These are phyloP conservation scores for Huso huso DNA, from an alignment of 2,797 vertebrate genomes.

Conservation along the genomic window DNA sequence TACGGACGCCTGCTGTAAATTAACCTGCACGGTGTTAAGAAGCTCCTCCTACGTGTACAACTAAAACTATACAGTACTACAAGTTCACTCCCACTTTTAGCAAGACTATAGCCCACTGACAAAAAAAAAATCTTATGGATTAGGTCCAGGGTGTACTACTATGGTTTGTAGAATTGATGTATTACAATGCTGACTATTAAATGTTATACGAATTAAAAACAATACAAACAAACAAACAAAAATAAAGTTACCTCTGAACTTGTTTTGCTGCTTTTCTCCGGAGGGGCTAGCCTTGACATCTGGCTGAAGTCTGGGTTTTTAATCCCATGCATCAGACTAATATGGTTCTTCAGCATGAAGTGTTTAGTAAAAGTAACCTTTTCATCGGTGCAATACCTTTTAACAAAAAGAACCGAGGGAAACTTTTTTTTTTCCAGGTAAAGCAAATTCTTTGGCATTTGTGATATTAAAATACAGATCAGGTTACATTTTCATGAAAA, in stretches of 20 bases:
- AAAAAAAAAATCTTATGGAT: neutral
- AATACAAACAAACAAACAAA: neutral
- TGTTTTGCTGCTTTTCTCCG: constrained; percentile 34
- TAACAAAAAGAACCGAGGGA: neutral
- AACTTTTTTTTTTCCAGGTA: no score
- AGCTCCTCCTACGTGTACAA: no score
- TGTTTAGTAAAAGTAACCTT: constrained; percentile 74
- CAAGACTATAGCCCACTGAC: neutral
- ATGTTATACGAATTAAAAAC: neutral
- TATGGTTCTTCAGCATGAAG: constrained; percentile 85
- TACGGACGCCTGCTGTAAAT: no score
- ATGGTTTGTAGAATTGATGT: no score
- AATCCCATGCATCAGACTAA: constrained; percentile 95
- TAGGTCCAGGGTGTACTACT: neutral
- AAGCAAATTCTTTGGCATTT: no score
- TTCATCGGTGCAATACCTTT: constrained; percentile 83
- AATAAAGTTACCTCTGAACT: constrained; percentile 55
- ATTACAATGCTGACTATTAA: constrained; percentile 13
- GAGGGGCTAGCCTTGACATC: constrained; percentile 60
- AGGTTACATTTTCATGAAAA: no score
- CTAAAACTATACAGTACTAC: no score
- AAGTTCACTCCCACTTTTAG: neutral
- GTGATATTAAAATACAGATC: no score
- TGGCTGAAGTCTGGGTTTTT: constrained; percentile 84
- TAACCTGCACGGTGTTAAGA: no score